Conservation (phyloP, 2,888 invertebrate genomes). For the Galerucella calmariensis region DNA sequence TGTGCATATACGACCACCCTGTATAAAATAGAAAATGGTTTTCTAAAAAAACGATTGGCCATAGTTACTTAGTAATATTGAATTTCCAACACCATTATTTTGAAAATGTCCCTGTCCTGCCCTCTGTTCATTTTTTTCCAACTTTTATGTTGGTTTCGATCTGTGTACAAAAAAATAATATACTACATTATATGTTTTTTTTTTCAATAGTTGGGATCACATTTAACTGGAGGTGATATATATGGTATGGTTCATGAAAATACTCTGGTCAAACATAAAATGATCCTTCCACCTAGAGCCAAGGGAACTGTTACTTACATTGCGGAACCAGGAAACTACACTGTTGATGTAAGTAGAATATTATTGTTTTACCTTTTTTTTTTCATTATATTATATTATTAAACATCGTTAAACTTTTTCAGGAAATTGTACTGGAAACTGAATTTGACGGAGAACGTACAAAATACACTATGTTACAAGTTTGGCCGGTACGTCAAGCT, state of each 20-base stretch:
- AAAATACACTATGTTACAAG: conserved; percentile 96
- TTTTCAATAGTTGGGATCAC: conserved; percentile 88
- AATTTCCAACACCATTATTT: too few species aligned
- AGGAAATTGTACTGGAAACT: conserved; percentile 97
- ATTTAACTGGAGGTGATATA: conserved; percentile 98
- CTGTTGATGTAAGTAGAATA: conserved; percentile 80
- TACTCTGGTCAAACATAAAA: conserved; percentile 95
- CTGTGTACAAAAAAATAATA: neutral
- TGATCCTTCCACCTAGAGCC: conserved; percentile 93
- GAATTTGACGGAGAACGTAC: conserved; percentile 97
- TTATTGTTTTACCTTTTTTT: neutral
- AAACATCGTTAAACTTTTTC: neutral
- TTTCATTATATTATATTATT: conserved; percentile 9
- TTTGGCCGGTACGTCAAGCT: conserved; percentile 99
- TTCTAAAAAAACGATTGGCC: too few species aligned
- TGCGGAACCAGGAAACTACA: conserved; percentile 94
- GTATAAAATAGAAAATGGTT: too few species aligned
- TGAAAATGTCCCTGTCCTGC: too few species aligned
- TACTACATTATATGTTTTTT: conserved; percentile 19
- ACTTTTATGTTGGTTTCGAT: neutral
- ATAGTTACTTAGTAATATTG: too few species aligned
- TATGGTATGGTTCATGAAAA: conserved; percentile 98
- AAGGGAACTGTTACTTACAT: conserved; percentile 97
- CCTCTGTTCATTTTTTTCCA: conserved; percentile 6
- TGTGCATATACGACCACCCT: too few species aligned